These are phyloP conservation scores for Phytoseiulus persimilis DNA, from an alignment of 2,888 invertebrate species.

Conservation along the genomic window DNA sequence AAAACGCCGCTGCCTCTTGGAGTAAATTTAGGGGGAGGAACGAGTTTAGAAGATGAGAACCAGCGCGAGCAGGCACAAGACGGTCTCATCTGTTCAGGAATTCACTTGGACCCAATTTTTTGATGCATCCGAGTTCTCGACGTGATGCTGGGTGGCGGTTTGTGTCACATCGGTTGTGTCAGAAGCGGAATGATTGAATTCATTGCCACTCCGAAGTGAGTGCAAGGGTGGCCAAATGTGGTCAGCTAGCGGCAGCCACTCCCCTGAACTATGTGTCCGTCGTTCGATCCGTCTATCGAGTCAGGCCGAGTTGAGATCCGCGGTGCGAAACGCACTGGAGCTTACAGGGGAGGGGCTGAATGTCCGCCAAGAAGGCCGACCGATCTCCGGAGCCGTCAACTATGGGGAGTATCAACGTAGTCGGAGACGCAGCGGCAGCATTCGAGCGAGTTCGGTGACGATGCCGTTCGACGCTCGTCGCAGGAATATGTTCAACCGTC, in stretches of 20 bases:
- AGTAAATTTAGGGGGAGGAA: background rate
- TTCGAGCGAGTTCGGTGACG: background rate
- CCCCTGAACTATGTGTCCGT: background rate
- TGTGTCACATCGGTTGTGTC: background rate
- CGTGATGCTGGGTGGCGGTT: background rate
- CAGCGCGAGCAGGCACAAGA: background rate
- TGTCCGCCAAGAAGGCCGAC: background rate
- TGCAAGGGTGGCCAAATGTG: background rate
- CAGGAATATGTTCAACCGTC: background rate
- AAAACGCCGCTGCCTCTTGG: background rate
- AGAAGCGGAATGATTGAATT: background rate
- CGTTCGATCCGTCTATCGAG: background rate
- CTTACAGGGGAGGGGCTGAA: background rate
- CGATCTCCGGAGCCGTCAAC: background rate
- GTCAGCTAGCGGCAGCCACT: background rate
- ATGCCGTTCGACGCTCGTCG: background rate
- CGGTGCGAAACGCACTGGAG: background rate
- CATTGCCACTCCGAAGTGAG: background rate
- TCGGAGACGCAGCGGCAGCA: background rate
- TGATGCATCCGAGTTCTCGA: background rate
- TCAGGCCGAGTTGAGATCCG: background rate
- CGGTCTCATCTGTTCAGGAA: background rate
- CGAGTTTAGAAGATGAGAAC: background rate
- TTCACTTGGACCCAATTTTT: background rate
- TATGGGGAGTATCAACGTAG: background rate